These are phyloP conservation scores for Tenebrosternarchus preto DNA, from an alignment of 2,113 vertebrate genomes.

Conservation along the genomic window DNA sequence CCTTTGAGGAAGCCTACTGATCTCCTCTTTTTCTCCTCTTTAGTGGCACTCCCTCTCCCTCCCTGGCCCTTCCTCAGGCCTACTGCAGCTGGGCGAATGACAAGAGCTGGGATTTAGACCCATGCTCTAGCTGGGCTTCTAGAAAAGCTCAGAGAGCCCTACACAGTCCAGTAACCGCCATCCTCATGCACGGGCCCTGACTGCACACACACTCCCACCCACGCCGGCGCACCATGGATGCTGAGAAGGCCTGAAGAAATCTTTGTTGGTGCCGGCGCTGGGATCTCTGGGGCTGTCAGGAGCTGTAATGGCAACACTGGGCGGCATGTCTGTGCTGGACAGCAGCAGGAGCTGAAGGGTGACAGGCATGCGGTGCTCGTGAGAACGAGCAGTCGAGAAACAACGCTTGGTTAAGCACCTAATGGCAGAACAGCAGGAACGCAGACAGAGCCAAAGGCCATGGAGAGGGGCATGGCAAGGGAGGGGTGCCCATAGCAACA, in stretches of 20 bases:
- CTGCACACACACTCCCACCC: not conserved
- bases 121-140: not conserved
- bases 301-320: constrained; percentile 67
- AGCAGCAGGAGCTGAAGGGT: constrained; percentile 73
- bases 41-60: constrained; percentile 58
- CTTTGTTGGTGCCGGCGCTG: constrained; percentile 27
- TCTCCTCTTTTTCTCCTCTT: constrained; percentile 55
- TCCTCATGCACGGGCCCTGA: not conserved
- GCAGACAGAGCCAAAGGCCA: constrained; percentile 64
- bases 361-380: constrained; percentile 69
- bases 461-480: constrained; percentile 51
- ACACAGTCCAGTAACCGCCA: constrained; percentile 15
- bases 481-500: constrained; percentile 17
- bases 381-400: constrained; percentile 67
- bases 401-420: constrained; percentile 75
- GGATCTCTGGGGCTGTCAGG: constrained; percentile 65
- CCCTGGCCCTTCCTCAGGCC: not conserved
- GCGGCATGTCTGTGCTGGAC: constrained; percentile 29
- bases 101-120: constrained; percentile 4
- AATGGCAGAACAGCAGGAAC: constrained; percentile 72
- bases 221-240: constrained; percentile 31
- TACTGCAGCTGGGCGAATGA: constrained; percentile 11
- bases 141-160: not conserved
- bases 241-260: constrained; percentile 15
- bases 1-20: constrained; percentile 69